phyloP scores from a whole-genome alignment of 2,113 vertebrate species.

The Paradisaea rubra region DNA sequence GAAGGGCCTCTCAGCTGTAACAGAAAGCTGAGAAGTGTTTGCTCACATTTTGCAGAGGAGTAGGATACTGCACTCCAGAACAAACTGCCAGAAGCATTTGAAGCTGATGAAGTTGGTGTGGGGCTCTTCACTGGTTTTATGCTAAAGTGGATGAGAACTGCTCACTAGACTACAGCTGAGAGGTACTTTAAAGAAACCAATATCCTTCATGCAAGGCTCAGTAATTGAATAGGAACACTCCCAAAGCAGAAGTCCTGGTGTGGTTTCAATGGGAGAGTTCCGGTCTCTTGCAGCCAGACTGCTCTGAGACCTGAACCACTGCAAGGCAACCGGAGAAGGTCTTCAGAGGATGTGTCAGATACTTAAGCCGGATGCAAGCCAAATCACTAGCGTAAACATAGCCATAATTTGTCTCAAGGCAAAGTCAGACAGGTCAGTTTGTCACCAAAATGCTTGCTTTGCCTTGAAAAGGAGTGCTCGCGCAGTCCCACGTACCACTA shows the following conservation, averaged over 20 bases:
- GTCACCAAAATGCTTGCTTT: background rate
- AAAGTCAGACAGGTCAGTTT: background rate
- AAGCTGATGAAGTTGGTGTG: background rate
- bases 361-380: background rate
- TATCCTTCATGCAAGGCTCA: background rate
- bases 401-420: background rate
- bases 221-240: background rate
- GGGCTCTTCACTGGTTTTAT: background rate
- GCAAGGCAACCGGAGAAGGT: background rate
- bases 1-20: background rate
- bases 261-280: background rate
- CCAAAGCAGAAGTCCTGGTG: background rate
- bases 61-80: background rate
- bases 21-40: background rate
- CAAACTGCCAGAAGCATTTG: background rate
- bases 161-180: background rate
- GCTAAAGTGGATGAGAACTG: background rate
- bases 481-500: fast-evolving
- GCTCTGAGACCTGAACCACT: background rate
- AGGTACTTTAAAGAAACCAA: background rate
- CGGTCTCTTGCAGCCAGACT: background rate
- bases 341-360: background rate
- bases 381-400: background rate
- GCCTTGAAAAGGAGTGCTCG: background rate
- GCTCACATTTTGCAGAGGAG: background rate